Percentiles rank a stretch among this genome's conserved stretches.
These are phyloP conservation scores for Notodonta dromedarius DNA, from an alignment of 2,888 invertebrate species.

Conservation along the genomic window DNA sequence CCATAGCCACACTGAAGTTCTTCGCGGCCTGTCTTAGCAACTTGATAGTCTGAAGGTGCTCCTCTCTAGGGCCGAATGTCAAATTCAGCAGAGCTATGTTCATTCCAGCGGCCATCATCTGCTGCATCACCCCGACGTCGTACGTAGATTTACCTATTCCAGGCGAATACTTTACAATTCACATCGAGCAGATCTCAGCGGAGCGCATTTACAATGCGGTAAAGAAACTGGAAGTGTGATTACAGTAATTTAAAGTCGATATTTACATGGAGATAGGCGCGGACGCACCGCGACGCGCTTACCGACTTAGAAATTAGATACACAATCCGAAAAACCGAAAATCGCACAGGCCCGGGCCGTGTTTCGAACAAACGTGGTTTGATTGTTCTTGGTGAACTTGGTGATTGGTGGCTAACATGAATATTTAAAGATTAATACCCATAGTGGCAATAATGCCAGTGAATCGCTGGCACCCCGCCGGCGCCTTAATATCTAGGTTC, in stretches of 20 bases:
- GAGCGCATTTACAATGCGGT: no score
- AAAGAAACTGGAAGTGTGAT: no score
- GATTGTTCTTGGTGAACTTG: no score
- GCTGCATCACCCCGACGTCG: slow-evolving; percentile 66
- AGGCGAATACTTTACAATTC: neutral
- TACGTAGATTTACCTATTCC: slow-evolving; percentile 61
- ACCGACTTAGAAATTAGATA: no score
- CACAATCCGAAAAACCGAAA: no score
- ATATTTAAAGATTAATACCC: slow-evolving; percentile 53
- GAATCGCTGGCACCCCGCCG: slow-evolving; percentile 74
- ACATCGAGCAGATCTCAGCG: no score
- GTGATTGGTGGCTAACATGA: no score
- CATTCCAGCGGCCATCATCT: slow-evolving; percentile 82
- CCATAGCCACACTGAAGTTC: slow-evolving; percentile 85
- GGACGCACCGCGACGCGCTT: no score
- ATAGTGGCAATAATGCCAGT: slow-evolving; percentile 84
- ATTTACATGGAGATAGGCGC: no score
- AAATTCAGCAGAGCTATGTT: slow-evolving; percentile 77
- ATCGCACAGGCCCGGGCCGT: no score
- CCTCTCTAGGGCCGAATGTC: slow-evolving; percentile 65
- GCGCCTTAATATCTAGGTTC: slow-evolving; percentile 73
- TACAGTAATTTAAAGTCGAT: no score
- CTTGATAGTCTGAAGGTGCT: slow-evolving; percentile 71
- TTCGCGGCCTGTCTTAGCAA: slow-evolving; percentile 72
- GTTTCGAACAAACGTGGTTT: no score